Conservation (phyloP, 2,113 vertebrate genomes). For the Scortum barcoo region DNA sequence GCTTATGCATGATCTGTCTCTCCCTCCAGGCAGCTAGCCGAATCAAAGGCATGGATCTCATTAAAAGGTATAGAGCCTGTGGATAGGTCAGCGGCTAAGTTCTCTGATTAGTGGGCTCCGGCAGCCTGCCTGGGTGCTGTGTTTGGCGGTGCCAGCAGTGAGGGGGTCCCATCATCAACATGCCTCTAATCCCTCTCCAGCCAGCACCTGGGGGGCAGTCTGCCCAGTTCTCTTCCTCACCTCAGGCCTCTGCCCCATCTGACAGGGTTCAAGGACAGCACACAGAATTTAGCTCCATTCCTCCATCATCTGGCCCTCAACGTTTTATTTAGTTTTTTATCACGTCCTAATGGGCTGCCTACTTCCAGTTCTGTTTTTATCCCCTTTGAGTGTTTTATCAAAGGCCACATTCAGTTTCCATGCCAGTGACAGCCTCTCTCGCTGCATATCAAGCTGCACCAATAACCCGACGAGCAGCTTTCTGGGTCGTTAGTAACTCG, state of each 20-base stretch:
- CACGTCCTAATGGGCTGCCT: slow-evolving; percentile 47
- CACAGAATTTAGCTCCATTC: slow-evolving; percentile 45
- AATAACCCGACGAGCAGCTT: slow-evolving; percentile 43
- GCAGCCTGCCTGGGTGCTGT: slow-evolving; percentile 42
- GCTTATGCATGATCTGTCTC: slow-evolving; percentile 55
- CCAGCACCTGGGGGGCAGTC: slow-evolving; percentile 49
- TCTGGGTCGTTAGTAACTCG: slow-evolving; percentile 68
- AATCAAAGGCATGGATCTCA: slow-evolving; percentile 80
- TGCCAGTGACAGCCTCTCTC: slow-evolving; percentile 48
- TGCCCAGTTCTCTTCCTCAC: slow-evolving; percentile 50
- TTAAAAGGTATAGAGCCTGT: slow-evolving; percentile 73
- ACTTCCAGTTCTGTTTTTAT: slow-evolving; percentile 61
- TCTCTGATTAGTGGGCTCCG: slow-evolving; percentile 74
- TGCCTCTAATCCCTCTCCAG: slow-evolving; percentile 66
- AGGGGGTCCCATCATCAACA: slow-evolving; percentile 29
- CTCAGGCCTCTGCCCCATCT: slow-evolving; percentile 25
- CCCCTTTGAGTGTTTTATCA: slow-evolving; percentile 71
- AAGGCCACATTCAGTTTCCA: slow-evolving; percentile 66
- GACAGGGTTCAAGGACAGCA: slow-evolving; percentile 76
- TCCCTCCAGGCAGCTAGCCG: slow-evolving; percentile 61
- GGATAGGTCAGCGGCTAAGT: slow-evolving; percentile 74
- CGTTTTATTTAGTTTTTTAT: slow-evolving; percentile 37
- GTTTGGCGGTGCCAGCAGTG: slow-evolving; percentile 3
- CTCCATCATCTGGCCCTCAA: not conserved
- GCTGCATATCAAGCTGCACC: slow-evolving; percentile 61